Percentiles rank a stretch among this genome's conserved stretches.
These are phyloP conservation scores for Podocnemis expansa DNA, from an alignment of 2,113 vertebrate genomes.

Conservation along the genomic window DNA sequence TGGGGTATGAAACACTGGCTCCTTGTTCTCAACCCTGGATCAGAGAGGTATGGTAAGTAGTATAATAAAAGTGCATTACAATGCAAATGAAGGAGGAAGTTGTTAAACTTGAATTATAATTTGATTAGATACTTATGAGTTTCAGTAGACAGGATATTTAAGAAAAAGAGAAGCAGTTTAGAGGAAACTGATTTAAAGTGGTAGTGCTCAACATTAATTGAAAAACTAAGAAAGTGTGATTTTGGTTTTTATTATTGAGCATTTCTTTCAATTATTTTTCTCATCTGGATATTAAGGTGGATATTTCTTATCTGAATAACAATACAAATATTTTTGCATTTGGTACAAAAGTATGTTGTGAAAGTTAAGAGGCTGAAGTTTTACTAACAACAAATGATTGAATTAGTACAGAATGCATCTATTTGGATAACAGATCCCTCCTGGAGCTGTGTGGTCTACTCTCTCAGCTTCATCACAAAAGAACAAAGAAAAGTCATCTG, in stretches of 20 bases:
- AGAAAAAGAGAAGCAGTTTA: not conserved
- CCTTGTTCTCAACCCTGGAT: not conserved
- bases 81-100: not conserved
- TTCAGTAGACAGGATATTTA: not conserved
- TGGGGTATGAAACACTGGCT: not conserved
- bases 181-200: not conserved
- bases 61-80: not conserved
- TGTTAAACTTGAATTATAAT: not conserved
- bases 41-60: not conserved
- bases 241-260: not conserved
- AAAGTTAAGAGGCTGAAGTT: not conserved
- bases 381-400: not conserved
- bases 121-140: not conserved
- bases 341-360: not conserved
- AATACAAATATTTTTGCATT: not conserved
- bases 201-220: not conserved
- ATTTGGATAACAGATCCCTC: not conserved
- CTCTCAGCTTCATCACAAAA: not conserved
- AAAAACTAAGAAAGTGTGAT: rapidly evolving
- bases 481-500: not conserved
- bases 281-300: not conserved
- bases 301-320: not conserved
- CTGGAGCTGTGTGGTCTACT: not conserved
- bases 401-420: not conserved
- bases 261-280: not conserved